Conservation (phyloP, 2,888 invertebrate genomes). For the Rotaria macrura region DNA sequence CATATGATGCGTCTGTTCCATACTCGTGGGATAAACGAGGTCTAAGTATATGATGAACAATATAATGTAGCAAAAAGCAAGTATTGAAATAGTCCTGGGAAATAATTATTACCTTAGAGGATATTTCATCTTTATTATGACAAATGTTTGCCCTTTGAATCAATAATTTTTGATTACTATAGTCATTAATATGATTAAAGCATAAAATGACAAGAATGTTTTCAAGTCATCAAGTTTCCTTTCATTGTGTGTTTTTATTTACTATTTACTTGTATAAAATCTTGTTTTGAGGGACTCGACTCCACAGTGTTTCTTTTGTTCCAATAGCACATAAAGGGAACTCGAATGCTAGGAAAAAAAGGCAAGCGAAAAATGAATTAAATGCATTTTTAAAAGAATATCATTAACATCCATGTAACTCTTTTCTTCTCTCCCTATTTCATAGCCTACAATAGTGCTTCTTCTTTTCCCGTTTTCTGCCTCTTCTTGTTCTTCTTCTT, state of each 20-base stretch:
- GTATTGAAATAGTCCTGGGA: not conserved
- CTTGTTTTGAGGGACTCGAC: no score
- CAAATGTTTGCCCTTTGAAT: not conserved
- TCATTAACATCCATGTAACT: not conserved
- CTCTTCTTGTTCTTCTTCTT: no score
- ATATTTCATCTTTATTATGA: not conserved
- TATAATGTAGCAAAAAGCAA: not conserved
- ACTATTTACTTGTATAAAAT: no score
- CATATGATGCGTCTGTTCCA: not conserved
- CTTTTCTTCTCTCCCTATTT: not conserved
- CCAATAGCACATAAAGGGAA: no score
- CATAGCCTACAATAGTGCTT: not conserved
- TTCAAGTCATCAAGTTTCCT: no score
- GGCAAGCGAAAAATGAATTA: not conserved
- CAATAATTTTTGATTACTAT: not conserved
- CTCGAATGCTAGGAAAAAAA: not conserved
- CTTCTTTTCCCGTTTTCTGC: not conserved
- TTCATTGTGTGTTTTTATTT: no score
- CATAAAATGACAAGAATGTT: not conserved
- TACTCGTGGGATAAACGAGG: not conserved
- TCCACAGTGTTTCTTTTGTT: no score
- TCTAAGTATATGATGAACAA: not conserved
- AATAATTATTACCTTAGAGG: not conserved
- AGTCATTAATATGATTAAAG: not conserved
- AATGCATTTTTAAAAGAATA: not conserved